Base-by-base conservation (phyloP, 2,113 vertebrate species). In the Nothobranchius furzeri region DNA sequence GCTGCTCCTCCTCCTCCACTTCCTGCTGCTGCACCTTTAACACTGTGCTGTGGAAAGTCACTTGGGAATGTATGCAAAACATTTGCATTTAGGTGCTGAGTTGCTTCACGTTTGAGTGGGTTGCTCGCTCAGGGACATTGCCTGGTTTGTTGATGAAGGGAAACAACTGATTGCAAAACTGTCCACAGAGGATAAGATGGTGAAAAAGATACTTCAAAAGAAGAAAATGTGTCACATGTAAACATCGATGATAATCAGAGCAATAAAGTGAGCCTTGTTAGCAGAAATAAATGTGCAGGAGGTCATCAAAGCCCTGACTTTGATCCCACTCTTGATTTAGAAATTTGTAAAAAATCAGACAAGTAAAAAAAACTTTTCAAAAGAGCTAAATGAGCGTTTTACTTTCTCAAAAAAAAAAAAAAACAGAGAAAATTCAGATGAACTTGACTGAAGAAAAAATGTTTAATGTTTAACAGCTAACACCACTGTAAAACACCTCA, bases 1-100 rank as follows among this genome's bases (percentile, higher is more conserved):
- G 30, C n/a, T 64, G 47, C 51, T 70, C 46, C 79, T 76, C 76
- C 81, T 79, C 8, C 30, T 30, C 60, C 68, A 63, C 70, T 77
- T 82, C 67, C 73, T 79, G 70, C 25, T 45, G 9, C 47, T 68
- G 70, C 37, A 12, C 58, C 59, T 69, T 63, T 60, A 30, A 68
- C 45, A 43, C 48, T 60, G 30, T 30, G 30, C 4, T 30, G 30
- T 30, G 30, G 30, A 30, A 30, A 30, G 53, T 24, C 8, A 51
- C 24, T 6, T 24, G 63, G 57, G 64, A 82, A 81, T 68, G 57
- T 12, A 72, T 71, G 70, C 15, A 65, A 68, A 75, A 75, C 46
- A 25, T 11, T 47, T 50, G 30, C 8, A 48, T 12, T 2, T 13
- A 55, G 25, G 51, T 65, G 70, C 69, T 46, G 60, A 65, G 30